Evolutionary conservation across 2,797 vertebrate genomes (phyloP).

Genomic region (Linurgus olivaceus): DNA sequence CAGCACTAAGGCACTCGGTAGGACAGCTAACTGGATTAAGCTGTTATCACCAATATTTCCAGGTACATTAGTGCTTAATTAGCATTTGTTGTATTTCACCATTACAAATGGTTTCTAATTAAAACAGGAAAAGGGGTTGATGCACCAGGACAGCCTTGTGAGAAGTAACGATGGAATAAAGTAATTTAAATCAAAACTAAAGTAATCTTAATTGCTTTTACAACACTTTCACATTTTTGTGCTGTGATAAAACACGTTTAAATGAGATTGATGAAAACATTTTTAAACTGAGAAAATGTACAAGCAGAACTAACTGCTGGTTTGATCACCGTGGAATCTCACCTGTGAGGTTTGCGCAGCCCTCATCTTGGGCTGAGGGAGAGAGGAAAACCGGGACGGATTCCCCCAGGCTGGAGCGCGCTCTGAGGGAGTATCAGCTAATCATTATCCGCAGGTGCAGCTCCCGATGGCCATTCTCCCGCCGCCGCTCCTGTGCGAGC

Average conservation of each 20-base stretch:
- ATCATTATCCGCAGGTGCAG: fast-evolving
- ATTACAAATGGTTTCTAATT: not conserved
- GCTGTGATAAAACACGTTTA: not conserved
- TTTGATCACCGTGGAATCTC: not conserved
- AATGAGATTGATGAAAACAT: not conserved
- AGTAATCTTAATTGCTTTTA: not conserved
- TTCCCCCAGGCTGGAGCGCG: fast-evolving
- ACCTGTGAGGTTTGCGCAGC: fast-evolving
- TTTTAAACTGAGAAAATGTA: not conserved
- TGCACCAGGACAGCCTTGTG: not conserved
- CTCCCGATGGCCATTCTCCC: fast-evolving
- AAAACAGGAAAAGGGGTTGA: not conserved
- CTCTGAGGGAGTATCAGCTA: fast-evolving
- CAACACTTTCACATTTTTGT: not conserved
- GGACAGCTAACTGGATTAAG: not conserved
- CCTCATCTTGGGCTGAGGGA: fast-evolving
- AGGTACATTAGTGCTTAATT: not conserved
- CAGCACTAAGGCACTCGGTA: fast-evolving
- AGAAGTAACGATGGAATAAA: not conserved
- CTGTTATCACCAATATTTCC: not conserved
- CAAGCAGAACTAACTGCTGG: not conserved
- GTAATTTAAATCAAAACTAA: not conserved
- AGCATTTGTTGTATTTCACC: not conserved
- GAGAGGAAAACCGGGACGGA: fast-evolving
- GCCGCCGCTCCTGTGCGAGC: fast-evolving